Evolutionary conservation across 1,140 invertebrate genomes (phyloP), one percentile per base, ranked within the genome.

Genomic region (Drosophila tropicalis): DNA sequence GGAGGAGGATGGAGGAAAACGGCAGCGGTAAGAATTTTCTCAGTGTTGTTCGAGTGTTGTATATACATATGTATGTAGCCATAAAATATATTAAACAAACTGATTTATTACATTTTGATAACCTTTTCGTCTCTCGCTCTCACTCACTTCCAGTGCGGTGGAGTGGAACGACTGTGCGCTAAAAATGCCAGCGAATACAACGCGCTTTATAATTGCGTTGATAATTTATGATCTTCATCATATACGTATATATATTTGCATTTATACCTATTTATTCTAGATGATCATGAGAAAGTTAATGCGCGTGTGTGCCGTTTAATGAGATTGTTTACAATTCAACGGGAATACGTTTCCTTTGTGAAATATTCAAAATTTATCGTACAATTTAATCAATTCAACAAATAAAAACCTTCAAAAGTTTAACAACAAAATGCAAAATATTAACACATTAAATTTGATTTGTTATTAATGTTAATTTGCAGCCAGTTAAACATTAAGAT

Each of bases 61-160:
- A 25, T 25, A 25, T 25, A 25, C 4, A 25, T 25, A 25, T 25
- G 17, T 47, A 17, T 44, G 15, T 17, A 51, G 72, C 75, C 73
- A 83, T 83, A 76, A 83, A 87, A 82, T 86, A 76, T 76, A 87
- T 70, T 72, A 83, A 79, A 76, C 76, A 77, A 87, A 79, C 79
- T 89, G 83, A 87, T 87, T 89, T 87, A 87, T 83, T 76, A 80
- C 84, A 70, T 83, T 87, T 87, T 87, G 84, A 87, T 87, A 87
- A 87, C 83, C 83, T 72, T 29, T 79, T 74, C 74, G 22, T 61
- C 34, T 36, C 40, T 19, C 63, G 54, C 51, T 32, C 65, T 63
- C 29, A 51, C 58, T 60, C 34, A 56, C 56, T 70, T 65, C 41
- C 34, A 62, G 39, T 67, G 64, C 60, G 65, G 66, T 69, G 64